Percentiles rank a stretch among this genome's conserved stretches.
phyloP scores from a whole-genome alignment of 2,888 invertebrate genomes.

The Phyto melanocephala region DNA sequence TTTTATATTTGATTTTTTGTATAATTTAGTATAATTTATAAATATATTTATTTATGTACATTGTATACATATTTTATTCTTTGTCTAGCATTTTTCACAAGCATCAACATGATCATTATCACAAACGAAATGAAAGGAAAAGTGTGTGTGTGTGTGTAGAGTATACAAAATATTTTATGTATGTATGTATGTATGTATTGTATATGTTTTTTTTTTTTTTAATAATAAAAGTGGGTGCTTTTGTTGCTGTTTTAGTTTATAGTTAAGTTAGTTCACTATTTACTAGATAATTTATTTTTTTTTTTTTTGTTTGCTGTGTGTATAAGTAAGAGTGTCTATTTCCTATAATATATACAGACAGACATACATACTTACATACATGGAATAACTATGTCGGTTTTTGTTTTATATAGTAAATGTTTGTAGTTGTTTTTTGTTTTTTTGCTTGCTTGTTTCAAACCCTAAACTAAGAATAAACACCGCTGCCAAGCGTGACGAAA shows the following conservation, averaged over 20 bases:
- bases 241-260: constrained; percentile 3
- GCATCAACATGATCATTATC: constrained; percentile 22
- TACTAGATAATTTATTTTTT: background rate
- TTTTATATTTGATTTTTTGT: background rate
- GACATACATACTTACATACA: too few species aligned
- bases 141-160: constrained; percentile 7
- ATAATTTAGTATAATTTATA: constrained; percentile 25
- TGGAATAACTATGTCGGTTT: background rate
- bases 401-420: background rate
- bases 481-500: constrained; percentile 57
- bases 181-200: too few species aligned
- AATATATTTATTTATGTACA: background rate
- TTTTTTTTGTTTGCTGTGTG: constrained; percentile 2
- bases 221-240: constrained; percentile 30
- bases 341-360: background rate
- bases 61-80: background rate
- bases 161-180: too few species aligned
- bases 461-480: constrained; percentile 26
- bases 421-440: constrained; percentile 1
- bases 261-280: background rate
- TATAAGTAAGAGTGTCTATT: constrained; percentile 2
- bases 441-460: too few species aligned
- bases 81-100: background rate
- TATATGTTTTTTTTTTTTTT: background rate
- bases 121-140: constrained; percentile 55